Base-by-base conservation (phyloP, 2,888 invertebrate species). In the Koerneria pararmatus region DNA sequence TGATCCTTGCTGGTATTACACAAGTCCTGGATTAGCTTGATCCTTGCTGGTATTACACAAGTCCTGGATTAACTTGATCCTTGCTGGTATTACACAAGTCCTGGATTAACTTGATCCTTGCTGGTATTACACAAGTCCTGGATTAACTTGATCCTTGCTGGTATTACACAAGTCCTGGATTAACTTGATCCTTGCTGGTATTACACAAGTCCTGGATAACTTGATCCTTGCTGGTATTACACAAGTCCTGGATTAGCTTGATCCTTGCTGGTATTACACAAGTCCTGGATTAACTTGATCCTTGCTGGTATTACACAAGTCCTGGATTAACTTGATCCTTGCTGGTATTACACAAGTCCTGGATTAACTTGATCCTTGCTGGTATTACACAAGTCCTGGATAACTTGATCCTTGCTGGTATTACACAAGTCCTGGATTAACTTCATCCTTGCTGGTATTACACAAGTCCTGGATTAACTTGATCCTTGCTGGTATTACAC, bases 371-470 rank as follows among this genome's bases (percentile, higher is more conserved):
- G 80, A 81, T 69, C 78, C 78, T 5, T 70, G 71, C 49, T 74
- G 74, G 70, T 83, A 80, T 66, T 80, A 67, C 56, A 77, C 76
- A 6, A n/a, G n/a, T n/a, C n/a, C n/a, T n/a, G n/a, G n/a, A n/a
- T n/a, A 74, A 54, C 67, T 82, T 51, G 80, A 81, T 69, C 78
- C 78, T 5, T 70, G 71, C 49, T 74, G 74, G 70, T 83, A 80
- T 66, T 80, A 67, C 56, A 77, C 76, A 6, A n/a, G n/a, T n/a
- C n/a, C n/a, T n/a, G n/a, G n/a, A 80, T 64, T 54, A 74, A 54
- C 67, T 82, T 51, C 79, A 81, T 69, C 78, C 78, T 5, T 70
- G 71, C 49, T 74, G 74, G 70, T 83, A 80, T 66, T 80, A 67
- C 56, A 77, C 76, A 6, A n/a, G n/a, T n/a, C n/a, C n/a, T n/a